Percentiles rank a stretch among this genome's conserved stretches.
phyloP scores from a whole-genome alignment of 2,113 vertebrate genomes.

The Cardinalis cardinalis region DNA sequence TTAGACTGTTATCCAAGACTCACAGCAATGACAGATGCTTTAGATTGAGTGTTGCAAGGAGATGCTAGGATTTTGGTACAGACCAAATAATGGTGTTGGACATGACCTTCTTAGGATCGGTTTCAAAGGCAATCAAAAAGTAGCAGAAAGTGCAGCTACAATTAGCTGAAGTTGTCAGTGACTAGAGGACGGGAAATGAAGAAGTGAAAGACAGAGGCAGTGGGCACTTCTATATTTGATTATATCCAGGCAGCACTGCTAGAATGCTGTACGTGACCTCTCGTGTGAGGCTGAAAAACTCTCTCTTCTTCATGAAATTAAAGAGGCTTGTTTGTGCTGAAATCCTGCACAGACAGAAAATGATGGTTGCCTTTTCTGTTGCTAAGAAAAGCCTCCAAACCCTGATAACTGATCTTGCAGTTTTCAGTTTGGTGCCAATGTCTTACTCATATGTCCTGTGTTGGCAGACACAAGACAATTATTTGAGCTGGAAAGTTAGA shows the following conservation, averaged over 20 bases:
- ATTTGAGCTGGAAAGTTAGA: constrained; percentile 25
- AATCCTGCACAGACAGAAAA: neutral
- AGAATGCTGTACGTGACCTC: neutral
- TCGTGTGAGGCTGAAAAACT: neutral
- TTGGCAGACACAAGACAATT: constrained; percentile 10
- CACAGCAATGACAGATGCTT: neutral
- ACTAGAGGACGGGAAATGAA: neutral
- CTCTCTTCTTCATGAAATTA: neutral
- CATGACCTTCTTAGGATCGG: neutral
- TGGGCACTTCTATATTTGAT: neutral
- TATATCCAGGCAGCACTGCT: neutral
- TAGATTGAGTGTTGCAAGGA: neutral
- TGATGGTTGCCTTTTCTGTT: neutral
- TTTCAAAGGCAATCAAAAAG: neutral
- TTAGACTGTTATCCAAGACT: neutral
- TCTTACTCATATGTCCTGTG: constrained; percentile 27
- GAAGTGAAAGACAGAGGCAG: neutral
- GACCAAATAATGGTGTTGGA: neutral
- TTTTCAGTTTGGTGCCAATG: neutral
- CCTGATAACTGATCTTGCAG: constrained; percentile 18
- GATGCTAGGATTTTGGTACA: neutral
- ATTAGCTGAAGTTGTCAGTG: neutral
- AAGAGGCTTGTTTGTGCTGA: neutral
- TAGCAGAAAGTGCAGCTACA: neutral
- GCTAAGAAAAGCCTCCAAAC: constrained; percentile 7